phyloP scores from a whole-genome alignment of 2,113 vertebrate genomes.

The Mormyrus iriodes region DNA sequence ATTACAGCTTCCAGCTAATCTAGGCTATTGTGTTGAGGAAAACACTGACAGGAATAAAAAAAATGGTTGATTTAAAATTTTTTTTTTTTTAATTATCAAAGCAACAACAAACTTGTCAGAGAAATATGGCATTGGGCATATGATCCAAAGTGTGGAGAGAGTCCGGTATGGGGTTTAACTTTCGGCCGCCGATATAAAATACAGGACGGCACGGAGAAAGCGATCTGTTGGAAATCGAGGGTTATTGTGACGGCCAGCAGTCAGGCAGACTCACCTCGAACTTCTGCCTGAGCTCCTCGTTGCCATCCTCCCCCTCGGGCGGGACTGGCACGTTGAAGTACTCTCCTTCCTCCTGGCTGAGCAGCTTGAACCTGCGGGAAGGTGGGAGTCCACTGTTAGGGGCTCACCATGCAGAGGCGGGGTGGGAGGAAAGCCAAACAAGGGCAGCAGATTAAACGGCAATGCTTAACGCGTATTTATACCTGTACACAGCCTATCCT shows the following conservation, averaged over 20 bases:
- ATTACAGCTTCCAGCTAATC: not conserved
- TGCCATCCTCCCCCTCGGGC: constrained; percentile 84
- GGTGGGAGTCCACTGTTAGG: not conserved
- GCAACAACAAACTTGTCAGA: not conserved
- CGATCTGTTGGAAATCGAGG: not conserved
- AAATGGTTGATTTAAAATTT: not conserved
- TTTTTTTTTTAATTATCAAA: not conserved
- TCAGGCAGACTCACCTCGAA: constrained; percentile 74
- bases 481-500: not conserved
- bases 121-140: not conserved
- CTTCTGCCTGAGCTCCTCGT: constrained; percentile 86
- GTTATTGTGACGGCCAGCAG: not conserved
- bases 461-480: not conserved
- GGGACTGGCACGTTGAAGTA: constrained; percentile 96
- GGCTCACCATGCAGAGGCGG: not conserved
- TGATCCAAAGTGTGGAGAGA: not conserved
- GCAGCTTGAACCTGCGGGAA: constrained; percentile 79
- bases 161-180: not conserved
- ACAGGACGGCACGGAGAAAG: not conserved
- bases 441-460: not conserved
- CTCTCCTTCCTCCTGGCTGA: constrained; percentile 95
- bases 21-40: constrained; percentile 9
- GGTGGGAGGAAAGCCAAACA: not conserved
- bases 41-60: constrained; percentile 17
- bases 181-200: not conserved